Percentiles rank a stretch among this genome's conserved stretches.
phyloP scores from a whole-genome alignment of 2,113 vertebrate species.

The Apodemus sylvaticus region DNA sequence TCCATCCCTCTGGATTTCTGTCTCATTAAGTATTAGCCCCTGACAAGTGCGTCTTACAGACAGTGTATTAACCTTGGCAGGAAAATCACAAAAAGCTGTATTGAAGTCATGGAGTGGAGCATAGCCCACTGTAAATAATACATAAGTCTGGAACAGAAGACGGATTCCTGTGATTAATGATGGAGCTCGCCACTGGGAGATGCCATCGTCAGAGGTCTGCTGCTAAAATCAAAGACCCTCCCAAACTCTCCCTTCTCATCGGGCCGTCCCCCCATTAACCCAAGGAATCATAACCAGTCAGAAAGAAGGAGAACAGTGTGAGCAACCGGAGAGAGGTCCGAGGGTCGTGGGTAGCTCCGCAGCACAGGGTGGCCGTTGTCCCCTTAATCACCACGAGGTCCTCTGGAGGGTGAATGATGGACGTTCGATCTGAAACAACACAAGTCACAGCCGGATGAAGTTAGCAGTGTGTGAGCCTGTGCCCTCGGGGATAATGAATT shows the following conservation, averaged over 20 bases:
- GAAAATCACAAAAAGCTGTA: constrained; percentile 82
- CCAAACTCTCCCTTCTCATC: constrained; percentile 62
- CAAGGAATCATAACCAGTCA: constrained; percentile 50
- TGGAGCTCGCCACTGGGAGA: constrained; percentile 57
- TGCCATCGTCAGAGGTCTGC: constrained; percentile 62
- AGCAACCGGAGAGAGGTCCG: constrained; percentile 91
- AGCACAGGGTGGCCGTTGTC: constrained; percentile 91
- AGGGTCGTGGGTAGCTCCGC: constrained; percentile 92
- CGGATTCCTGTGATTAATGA: constrained; percentile 81
- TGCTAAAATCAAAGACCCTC: constrained; percentile 56
- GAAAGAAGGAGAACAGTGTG: background rate
- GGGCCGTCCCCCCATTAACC: background rate
- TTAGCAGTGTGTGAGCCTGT: background rate
- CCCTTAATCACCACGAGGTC: constrained; percentile 96
- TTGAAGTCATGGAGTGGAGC: constrained; percentile 83
- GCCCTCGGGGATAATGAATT: background rate
- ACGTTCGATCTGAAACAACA: constrained; percentile 91
- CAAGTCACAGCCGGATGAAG: constrained; percentile 64
- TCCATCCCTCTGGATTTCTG: constrained; percentile 79
- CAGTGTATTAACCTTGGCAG: constrained; percentile 87
- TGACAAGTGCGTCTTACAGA: constrained; percentile 85
- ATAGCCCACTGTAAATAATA: constrained; percentile 85
- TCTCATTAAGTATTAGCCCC: constrained; percentile 85
- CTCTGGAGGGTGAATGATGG: constrained; percentile 90
- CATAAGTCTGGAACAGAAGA: constrained; percentile 81